Base-by-base conservation (phyloP, 2,113 vertebrate species). In the Cygnus atratus region DNA sequence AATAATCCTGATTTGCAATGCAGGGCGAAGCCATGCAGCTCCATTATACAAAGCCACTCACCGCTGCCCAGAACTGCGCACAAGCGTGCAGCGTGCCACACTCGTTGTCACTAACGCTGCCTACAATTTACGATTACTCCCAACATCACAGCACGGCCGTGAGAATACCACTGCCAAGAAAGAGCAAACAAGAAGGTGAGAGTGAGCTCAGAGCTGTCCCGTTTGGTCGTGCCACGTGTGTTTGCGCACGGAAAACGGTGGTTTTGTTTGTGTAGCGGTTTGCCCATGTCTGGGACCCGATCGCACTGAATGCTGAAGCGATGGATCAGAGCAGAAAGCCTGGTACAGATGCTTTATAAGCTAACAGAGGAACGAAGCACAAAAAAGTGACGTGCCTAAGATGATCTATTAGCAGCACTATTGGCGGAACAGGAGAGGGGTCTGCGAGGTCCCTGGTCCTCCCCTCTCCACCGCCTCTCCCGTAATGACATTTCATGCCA, bases 401-500 rank as follows among this genome's bases (percentile, higher is more conserved):
- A 3, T 0, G 10, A 26, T 10, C 0, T 4, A 26, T 33, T 19
- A 48, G 54, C 48, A 74, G 52, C 1, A 2, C 37, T 59, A 46
- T 35, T 0, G 2, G 33, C 13, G 18, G 77, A 39, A 68, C 7
- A 65, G 28, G 20, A 77, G 35, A 72, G 12, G 35, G 52, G n/a
- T 71, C 80, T 77, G 68, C 18, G 31, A 25, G 3, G 18, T 18
- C 31, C 41, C 11, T 2, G 15, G 37, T 35, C 17, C 33, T 66
- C 48, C 26, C 4, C 1, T 15, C 55, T 18, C 17, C 33, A 11
- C 26, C 0, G 1, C 26, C 25, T 44, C 33, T 18, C 10, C 48
- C 31, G 4, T 21, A 71, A 95, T 31, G 84, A 87, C 70, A 87
- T 94, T 78, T 92, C 89, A 87, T 55, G 81, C 48, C 73, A 57